A percentile compares a stretch with the other conserved stretches of the same genome.
These are phyloP conservation scores for Metallyticus violacea DNA, from an alignment of 2,888 invertebrate species.

Conservation along the genomic window DNA sequence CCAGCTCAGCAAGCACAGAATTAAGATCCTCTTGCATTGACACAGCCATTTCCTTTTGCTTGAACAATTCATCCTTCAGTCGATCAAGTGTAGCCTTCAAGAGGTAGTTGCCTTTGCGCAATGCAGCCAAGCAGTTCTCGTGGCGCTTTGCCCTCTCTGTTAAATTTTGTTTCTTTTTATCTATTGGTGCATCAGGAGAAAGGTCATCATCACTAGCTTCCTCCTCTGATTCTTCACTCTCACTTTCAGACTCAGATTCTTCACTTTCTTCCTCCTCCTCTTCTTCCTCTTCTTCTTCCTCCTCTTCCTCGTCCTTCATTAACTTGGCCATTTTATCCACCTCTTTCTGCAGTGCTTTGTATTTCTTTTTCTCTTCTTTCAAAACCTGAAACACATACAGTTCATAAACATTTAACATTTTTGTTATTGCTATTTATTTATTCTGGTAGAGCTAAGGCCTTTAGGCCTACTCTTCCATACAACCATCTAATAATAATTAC, in stretches of 20 bases:
- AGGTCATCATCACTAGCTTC: constrained; percentile 64
- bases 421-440: no score
- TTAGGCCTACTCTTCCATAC: no score
- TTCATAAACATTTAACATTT: no score
- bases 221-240: constrained; percentile 64
- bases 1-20: constrained; percentile 80
- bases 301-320: constrained; percentile 71
- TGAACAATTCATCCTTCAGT: constrained; percentile 79
- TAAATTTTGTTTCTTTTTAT: constrained; percentile 53
- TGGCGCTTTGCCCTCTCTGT: constrained; percentile 61
- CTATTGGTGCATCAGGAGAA: constrained; percentile 62
- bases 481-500: no score
- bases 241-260: constrained; percentile 47
- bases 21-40: constrained; percentile 80
- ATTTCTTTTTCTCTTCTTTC: constrained; percentile 77
- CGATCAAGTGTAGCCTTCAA: constrained; percentile 85
- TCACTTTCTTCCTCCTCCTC: constrained; percentile 57
- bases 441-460: no score
- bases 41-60: constrained; percentile 76
- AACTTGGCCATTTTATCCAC: constrained; percentile 88
- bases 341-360: constrained; percentile 79
- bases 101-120: constrained; percentile 85
- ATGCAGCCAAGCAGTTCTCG: constrained; percentile 72
- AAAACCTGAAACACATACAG: constrained; percentile 43
- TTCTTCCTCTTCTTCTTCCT: constrained; percentile 46